Conservation (phyloP, 1,140 invertebrate genomes). For the Penaeus indicus region DNA sequence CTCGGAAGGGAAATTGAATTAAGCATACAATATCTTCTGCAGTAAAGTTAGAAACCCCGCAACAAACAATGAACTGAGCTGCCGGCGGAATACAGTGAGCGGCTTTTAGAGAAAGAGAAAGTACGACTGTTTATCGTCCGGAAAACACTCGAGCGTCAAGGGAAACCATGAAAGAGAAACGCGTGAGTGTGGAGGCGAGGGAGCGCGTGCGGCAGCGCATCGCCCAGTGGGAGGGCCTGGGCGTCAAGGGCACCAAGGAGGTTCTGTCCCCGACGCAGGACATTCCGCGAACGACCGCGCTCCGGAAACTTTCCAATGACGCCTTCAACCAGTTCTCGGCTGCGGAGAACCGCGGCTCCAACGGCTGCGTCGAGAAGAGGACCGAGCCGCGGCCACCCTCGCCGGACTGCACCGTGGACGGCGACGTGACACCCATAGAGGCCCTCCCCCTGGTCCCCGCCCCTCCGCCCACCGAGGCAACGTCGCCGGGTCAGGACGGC, state of each 20-base stretch:
- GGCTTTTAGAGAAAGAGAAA: too few species aligned
- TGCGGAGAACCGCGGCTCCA: too few species aligned
- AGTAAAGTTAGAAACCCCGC: too few species aligned
- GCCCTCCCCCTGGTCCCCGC: neutral
- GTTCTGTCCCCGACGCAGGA: neutral
- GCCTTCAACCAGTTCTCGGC: too few species aligned
- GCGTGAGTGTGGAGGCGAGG: neutral
- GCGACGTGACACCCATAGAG: neutral
- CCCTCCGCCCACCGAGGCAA: constrained; percentile 9
- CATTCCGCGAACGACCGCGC: neutral
- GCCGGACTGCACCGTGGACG: neutral
- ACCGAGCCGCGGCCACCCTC: neutral
- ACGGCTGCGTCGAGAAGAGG: too few species aligned
- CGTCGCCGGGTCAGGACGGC: constrained; percentile 32
- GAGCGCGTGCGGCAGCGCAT: constrained; percentile 53
- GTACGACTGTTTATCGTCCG: too few species aligned
- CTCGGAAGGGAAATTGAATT: too few species aligned
- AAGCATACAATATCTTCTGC: too few species aligned
- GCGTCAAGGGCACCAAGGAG: neutral
- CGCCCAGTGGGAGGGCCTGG: constrained; percentile 46
- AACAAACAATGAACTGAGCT: too few species aligned
- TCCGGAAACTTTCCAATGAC: too few species aligned
- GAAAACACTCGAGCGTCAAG: too few species aligned
- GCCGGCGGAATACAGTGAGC: too few species aligned
- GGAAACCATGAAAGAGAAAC: constrained; percentile 25